Evolutionary conservation across 1,140 invertebrate genomes (phyloP).

Genomic region (Lanistes nyassanus): DNA sequence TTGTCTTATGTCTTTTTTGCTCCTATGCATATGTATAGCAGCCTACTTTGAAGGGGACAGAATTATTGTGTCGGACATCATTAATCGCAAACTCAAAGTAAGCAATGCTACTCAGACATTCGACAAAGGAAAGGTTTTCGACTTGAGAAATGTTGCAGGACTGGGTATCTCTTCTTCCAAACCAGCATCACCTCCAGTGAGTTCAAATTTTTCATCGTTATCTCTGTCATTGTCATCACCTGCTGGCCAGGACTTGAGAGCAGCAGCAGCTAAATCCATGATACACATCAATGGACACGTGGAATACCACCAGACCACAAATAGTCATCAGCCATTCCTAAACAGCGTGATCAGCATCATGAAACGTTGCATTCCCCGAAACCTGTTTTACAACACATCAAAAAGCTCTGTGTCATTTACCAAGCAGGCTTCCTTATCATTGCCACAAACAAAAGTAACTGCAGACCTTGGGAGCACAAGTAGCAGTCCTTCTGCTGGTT

Average conservation of each 20-base stretch:
- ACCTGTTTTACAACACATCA: constrained; percentile 22
- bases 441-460: constrained; percentile 16
- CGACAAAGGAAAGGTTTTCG: constrained; percentile 64
- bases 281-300: constrained; percentile 52
- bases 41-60: constrained; percentile 81
- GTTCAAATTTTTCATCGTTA: not conserved
- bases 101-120: constrained; percentile 50
- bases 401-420: constrained; percentile 4
- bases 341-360: constrained; percentile 38
- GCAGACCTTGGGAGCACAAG: constrained; percentile 24
- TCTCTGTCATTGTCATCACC: not conserved
- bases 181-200: constrained; percentile 15
- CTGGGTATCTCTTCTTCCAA: constrained; percentile 26
- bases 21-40: constrained; percentile 76
- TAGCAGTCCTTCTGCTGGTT: not conserved
- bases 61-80: constrained; percentile 71
- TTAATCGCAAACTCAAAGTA: constrained; percentile 51
- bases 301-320: constrained; percentile 35
- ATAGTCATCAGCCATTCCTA: constrained; percentile 36
- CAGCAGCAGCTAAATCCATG: constrained; percentile 21
- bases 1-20: constrained; percentile 74
- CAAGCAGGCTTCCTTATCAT: not conserved
- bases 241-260: not conserved
- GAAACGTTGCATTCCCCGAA: constrained; percentile 33
- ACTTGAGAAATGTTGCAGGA: constrained; percentile 60